phyloP scores from a whole-genome alignment of 2,888 invertebrate species.

The Polymixis flavicincta region DNA sequence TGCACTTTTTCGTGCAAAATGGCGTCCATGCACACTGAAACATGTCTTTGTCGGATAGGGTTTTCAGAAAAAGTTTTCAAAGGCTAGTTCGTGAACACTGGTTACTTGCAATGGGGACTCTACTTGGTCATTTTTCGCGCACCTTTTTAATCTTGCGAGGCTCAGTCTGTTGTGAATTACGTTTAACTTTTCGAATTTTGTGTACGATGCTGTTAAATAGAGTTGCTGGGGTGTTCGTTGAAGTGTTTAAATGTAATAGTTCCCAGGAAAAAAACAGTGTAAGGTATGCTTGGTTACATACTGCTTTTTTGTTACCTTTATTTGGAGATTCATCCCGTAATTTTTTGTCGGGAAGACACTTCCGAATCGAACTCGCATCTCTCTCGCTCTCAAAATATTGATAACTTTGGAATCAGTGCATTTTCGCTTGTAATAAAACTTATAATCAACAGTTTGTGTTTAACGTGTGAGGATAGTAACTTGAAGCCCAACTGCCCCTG shows the following conservation, averaged over 20 bases:
- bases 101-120: constrained; percentile 41
- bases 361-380: too few species aligned
- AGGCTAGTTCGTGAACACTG: constrained; percentile 50
- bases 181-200: constrained; percentile 24
- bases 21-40: constrained; percentile 50
- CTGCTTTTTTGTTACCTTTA: background rate
- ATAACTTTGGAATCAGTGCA: too few species aligned
- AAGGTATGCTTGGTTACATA: background rate
- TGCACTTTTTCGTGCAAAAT: constrained; percentile 53
- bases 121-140: constrained; percentile 56
- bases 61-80: constrained; percentile 66
- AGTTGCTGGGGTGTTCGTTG: constrained; percentile 1
- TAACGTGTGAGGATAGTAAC: too few species aligned
- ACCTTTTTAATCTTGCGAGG: constrained; percentile 46
- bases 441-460: too few species aligned
- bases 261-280: background rate
- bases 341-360: too few species aligned
- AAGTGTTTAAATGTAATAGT: background rate
- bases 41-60: constrained; percentile 63
- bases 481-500: too few species aligned
- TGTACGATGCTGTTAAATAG: constrained; percentile 4
- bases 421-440: too few species aligned
- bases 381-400: too few species aligned
- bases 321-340: too few species aligned
- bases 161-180: constrained; percentile 40